A percentile compares a stretch with the other conserved stretches of the same genome.
These are phyloP conservation scores for Bilobella aurantiaca DNA, from an alignment of 1,140 invertebrate species.

Conservation along the genomic window DNA sequence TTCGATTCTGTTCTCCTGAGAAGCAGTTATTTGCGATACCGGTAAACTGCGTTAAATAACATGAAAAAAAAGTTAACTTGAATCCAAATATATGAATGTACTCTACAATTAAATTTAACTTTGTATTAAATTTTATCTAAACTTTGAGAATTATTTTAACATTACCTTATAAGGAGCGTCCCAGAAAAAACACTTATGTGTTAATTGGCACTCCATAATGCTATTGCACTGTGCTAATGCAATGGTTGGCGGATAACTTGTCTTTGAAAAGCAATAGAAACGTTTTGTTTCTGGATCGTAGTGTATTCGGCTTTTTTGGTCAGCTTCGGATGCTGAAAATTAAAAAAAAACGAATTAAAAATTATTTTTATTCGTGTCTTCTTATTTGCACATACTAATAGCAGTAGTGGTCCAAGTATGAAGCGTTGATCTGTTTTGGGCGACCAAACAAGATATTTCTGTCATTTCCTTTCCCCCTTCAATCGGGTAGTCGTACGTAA, in stretches of 20 bases:
- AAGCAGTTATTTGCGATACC: conserved; percentile 4
- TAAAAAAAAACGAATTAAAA: neutral
- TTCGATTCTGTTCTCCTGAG: neutral
- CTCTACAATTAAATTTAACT: neutral
- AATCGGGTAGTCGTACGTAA: conserved; percentile 1
- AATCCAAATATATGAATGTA: neutral
- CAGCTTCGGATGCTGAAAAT: neutral
- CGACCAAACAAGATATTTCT: conserved; percentile 1
- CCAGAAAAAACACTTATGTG: conserved; percentile 11
- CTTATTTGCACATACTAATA: neutral
- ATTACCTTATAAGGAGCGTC: conserved; percentile 7
- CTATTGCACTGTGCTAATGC: neutral
- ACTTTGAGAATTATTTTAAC: neutral
- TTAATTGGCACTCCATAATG: neutral
- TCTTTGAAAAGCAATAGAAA: conserved; percentile 5
- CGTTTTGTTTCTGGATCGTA: neutral
- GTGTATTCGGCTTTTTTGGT: neutral
- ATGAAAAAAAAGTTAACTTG: neutral
- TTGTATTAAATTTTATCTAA: too few relatives aligned
- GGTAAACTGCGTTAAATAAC: neutral
- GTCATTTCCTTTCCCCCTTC: neutral
- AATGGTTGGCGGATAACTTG: neutral
- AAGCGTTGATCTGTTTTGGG: neutral
- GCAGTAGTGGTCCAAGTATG: conserved; percentile 1
- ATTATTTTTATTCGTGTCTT: neutral